Conservation (phyloP, 2,113 vertebrate genomes). For the Macquaria ambigua region DNA sequence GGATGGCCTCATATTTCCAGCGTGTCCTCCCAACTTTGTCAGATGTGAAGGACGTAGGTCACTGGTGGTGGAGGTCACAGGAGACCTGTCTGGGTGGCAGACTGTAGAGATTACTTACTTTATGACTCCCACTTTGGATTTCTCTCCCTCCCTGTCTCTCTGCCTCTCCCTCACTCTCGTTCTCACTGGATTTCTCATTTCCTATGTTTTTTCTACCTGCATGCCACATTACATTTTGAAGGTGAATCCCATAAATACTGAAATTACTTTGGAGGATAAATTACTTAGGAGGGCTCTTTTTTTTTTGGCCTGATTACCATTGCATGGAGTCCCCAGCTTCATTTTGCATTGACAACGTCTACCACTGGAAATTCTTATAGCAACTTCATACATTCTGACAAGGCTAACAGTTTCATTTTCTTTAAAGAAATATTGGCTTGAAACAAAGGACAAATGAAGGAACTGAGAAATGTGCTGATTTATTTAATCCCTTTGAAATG, state of each 20-base stretch:
- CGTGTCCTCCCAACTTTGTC: constrained; percentile 68
- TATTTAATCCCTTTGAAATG: constrained; percentile 79
- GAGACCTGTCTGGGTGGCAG: constrained; percentile 71
- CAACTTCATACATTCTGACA: constrained; percentile 45
- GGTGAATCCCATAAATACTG: constrained; percentile 86
- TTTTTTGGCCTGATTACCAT: constrained; percentile 69
- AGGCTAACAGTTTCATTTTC: constrained; percentile 40
- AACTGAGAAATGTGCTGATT: constrained; percentile 71
- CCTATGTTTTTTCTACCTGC: constrained; percentile 71
- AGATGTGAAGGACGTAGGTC: constrained; percentile 70
- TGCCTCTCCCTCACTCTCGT: constrained; percentile 33
- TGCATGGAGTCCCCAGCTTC: constrained; percentile 59
- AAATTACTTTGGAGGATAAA: constrained; percentile 84
- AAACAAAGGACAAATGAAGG: constrained; percentile 78
- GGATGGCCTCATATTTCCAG: constrained; percentile 60
- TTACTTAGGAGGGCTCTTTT: constrained; percentile 68
- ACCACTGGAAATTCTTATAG: constrained; percentile 41
- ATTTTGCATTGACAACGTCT: constrained; percentile 59
- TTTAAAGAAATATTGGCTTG: constrained; percentile 53
- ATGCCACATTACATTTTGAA: constrained; percentile 86
- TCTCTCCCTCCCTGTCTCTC: constrained; percentile 50
- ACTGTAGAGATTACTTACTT: constrained; percentile 77
- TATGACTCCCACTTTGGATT: constrained; percentile 75
- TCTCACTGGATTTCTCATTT: constrained; percentile 74
- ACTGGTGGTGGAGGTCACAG: constrained; percentile 69